phyloP scores from a whole-genome alignment of 2,888 invertebrate genomes.

The Limenitis camilla region DNA sequence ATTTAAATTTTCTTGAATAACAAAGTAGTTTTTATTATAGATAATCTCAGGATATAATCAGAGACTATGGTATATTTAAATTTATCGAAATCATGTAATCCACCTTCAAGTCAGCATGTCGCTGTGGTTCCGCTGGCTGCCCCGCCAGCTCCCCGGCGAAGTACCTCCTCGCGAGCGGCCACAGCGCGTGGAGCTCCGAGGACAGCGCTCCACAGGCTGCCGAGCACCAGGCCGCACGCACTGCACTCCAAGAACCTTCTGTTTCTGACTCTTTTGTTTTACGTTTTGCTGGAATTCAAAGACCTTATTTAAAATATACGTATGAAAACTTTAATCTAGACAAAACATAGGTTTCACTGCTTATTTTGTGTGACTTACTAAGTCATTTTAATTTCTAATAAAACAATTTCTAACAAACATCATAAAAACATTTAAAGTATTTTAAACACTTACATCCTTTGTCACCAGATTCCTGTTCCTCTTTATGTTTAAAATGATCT shows the following conservation, averaged over 20 bases:
- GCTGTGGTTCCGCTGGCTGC: constrained; percentile 77
- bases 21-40: too few species aligned
- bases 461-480: constrained; percentile 57
- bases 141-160: constrained; percentile 90
- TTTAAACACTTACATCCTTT: constrained; percentile 41
- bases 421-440: not conserved
- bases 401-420: not conserved
- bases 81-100: not conserved
- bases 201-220: constrained; percentile 61
- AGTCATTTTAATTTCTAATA: not conserved
- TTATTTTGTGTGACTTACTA: too few species aligned
- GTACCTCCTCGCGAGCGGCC: constrained; percentile 96
- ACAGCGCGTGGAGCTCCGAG: constrained; percentile 86
- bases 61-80: too few species aligned
- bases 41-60: too few species aligned
- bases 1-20: too few species aligned
- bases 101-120: constrained; percentile 86
- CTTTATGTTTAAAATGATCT: constrained; percentile 76
- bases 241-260: constrained; percentile 41
- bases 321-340: too few species aligned
- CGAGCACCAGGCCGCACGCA: constrained; percentile 55
- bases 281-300: constrained; percentile 38
- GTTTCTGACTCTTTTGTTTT: constrained; percentile 38
- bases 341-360: too few species aligned
- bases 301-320: not conserved